Percentiles rank a stretch among this genome's conserved stretches.
Conservation (phyloP, 2,888 invertebrate species). For the Fragum fragum region DNA sequence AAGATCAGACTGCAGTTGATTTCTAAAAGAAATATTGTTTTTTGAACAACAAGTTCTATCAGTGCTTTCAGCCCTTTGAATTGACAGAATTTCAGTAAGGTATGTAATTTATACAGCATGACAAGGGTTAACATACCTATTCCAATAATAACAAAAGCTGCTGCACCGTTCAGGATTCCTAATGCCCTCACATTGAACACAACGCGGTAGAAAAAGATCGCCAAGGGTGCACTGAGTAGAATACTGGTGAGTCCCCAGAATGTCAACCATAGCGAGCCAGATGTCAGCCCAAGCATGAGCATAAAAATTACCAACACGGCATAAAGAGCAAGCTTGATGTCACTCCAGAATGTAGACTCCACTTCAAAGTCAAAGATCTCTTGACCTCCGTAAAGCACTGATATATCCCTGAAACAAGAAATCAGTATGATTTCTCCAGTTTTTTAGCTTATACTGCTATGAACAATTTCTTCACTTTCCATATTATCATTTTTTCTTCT, state of each 20-base stretch:
- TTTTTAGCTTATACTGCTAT: too few species aligned
- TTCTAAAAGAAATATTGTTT: too few species aligned
- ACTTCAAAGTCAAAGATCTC: slow-evolving; percentile 85
- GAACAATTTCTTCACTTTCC: too few species aligned
- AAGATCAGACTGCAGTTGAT: too few species aligned
- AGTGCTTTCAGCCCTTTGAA: too few species aligned
- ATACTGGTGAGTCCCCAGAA: slow-evolving; percentile 80
- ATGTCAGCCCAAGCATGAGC: slow-evolving; percentile 82
- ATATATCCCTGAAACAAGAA: slow-evolving; percentile 79
- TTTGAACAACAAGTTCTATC: too few species aligned
- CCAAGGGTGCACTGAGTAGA: slow-evolving; percentile 81
- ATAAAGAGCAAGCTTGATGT: slow-evolving; percentile 79
- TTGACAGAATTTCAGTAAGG: too few species aligned
- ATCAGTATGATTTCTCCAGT: too few species aligned
- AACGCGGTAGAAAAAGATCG: slow-evolving; percentile 83
- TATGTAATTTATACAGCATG: too few species aligned
- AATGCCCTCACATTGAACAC: slow-evolving; percentile 79
- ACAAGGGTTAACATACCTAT: slow-evolving; percentile 83
- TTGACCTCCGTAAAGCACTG: slow-evolving; percentile 84
- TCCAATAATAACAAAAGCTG: slow-evolving; percentile 85
- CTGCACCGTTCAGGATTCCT: slow-evolving; percentile 84
- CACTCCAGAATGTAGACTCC: slow-evolving; percentile 82
- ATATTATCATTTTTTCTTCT: too few species aligned
- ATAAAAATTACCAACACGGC: slow-evolving; percentile 77
- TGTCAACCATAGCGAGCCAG: slow-evolving; percentile 83